Evolutionary conservation across 2,113 vertebrate genomes (phyloP), one percentile per base, ranked within the genome.

Genomic region (Rhineura floridana): DNA sequence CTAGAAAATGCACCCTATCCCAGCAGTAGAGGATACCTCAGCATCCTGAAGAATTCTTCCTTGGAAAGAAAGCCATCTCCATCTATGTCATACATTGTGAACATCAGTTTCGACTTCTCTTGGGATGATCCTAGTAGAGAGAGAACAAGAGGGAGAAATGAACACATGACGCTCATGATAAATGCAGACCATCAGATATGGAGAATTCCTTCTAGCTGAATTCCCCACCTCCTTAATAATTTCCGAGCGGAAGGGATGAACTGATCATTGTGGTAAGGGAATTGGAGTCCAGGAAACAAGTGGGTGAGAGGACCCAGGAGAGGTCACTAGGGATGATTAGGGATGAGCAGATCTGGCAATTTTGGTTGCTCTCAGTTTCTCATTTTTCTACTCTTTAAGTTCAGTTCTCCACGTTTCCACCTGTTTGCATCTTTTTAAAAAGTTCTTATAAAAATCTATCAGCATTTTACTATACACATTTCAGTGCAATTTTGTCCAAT

Each of bases 81-180:
- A 89, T 97, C 97, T 4, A 98, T 96, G 78, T 99, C 98, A 8
- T 99, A 98, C 98, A 99, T 99, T 82, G 97, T 96, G 95, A 99
- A 99, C 97, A 99, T 97, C 86, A 98, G 91, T 77, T 94, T 98
- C 80, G 98, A 98, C 89, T 99, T 99, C 78, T 99, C 98, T 86
- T 99, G 98, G 21, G 98, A 95, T 65, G 98, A 97, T 12, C 98
- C 99, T 99, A 91, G 9, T 69, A 23, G 62, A 73, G 30, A 78
- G 4, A 50, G 13, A 83, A 63, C 89, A 48, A 90, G 52, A 42
- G 0, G 0, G 50, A 81, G 52, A 89, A 13, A 72, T 79, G n/a
- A 80, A 46, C 9, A 36, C 4, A 15, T 70, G 39, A 3, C 39
- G 25, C 19, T 36, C 30, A 23, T 50, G 23, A 13, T 52, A 15